These are phyloP conservation scores for Nebria brevicollis DNA, from an alignment of 2,888 invertebrate genomes.

Conservation along the genomic window DNA sequence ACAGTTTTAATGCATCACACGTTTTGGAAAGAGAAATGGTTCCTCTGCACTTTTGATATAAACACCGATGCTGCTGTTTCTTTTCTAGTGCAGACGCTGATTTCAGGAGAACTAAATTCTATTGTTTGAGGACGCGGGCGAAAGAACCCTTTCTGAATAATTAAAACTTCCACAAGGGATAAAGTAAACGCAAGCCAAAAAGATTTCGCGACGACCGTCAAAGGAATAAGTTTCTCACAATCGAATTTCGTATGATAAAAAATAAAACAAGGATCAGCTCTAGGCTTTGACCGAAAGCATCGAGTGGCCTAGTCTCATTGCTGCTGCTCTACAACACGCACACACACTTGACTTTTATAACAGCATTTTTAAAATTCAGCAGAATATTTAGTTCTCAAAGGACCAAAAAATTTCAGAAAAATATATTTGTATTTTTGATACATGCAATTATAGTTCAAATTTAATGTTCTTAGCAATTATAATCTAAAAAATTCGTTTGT, in stretches of 20 bases:
- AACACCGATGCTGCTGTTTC: background rate
- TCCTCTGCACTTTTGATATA: constrained; percentile 13
- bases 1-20: constrained; percentile 37
- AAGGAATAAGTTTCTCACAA: constrained; percentile 43
- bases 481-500: too few species aligned
- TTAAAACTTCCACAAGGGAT: constrained; percentile 40
- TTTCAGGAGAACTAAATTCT: constrained; percentile 46
- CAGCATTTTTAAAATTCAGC: background rate
- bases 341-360: background rate
- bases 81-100: constrained; percentile 25
- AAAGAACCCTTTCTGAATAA: constrained; percentile 46
- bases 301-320: background rate
- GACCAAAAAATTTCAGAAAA: too few species aligned
- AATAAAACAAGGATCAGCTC: background rate
- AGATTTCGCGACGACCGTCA: constrained; percentile 32
- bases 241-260: constrained; percentile 41
- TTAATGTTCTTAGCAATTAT: too few species aligned
- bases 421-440: too few species aligned
- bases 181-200: constrained; percentile 40
- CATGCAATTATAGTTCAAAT: too few species aligned
- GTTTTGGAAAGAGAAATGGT: constrained; percentile 19
- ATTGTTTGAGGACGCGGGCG: constrained; percentile 40
- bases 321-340: too few species aligned
- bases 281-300: constrained; percentile 13
- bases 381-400: background rate